Percentiles rank a stretch among this genome's conserved stretches.
These are phyloP conservation scores for Tringa solitaria DNA, from an alignment of 2,113 vertebrate species.

Conservation along the genomic window DNA sequence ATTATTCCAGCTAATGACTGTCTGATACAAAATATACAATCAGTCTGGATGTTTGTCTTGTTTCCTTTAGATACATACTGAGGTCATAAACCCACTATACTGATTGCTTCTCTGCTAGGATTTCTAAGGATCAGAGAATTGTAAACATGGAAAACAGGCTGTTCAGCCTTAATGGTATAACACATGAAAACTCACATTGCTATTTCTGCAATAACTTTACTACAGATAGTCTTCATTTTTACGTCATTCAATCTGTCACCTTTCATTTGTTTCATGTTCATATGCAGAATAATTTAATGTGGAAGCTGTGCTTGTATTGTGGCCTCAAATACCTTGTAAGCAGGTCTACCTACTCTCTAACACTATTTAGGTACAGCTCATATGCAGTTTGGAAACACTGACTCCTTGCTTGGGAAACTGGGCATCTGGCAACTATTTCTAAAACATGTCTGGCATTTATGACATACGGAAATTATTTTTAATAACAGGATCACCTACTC, in stretches of 20 bases:
- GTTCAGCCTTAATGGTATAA: neutral
- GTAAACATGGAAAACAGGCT: neutral
- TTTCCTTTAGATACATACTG: neutral
- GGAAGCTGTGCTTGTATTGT: neutral
- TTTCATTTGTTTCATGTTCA: slow-evolving; percentile 5
- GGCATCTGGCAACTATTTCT: neutral
- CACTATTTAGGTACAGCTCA: neutral
- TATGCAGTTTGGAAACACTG: neutral
- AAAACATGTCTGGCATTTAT: neutral
- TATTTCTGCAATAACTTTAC: neutral
- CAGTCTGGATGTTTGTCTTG: slow-evolving; percentile 2
- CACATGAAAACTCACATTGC: neutral
- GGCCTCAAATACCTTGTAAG: neutral
- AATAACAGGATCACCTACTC: neutral
- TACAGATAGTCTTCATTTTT: neutral
- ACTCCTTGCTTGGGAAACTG: neutral
- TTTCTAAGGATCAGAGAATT: slow-evolving; percentile 3
- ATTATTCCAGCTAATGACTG: neutral
- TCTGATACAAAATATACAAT: neutral
- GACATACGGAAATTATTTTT: neutral
- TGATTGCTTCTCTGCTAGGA: neutral
- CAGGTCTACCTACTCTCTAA: neutral
- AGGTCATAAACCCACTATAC: neutral
- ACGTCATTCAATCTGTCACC: neutral
- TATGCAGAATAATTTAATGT: neutral